These are phyloP conservation scores for Melanostigma gelatinosum DNA, from an alignment of 2,113 vertebrate genomes.

Conservation along the genomic window DNA sequence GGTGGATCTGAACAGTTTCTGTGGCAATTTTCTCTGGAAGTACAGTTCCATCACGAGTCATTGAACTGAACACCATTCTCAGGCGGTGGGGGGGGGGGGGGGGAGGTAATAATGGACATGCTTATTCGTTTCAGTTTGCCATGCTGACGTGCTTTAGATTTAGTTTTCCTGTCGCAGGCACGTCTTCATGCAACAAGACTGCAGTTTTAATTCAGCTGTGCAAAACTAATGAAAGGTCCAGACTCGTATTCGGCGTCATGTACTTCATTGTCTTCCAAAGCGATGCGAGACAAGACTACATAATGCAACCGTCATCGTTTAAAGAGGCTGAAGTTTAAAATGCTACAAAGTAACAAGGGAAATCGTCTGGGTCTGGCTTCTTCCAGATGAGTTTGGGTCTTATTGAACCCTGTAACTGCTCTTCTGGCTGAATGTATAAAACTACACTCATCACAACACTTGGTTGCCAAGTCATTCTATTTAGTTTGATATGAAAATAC, in stretches of 20 bases:
- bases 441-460: conserved; percentile 16
- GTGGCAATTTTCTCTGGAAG: conserved; percentile 38
- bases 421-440: conserved; percentile 66
- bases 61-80: conserved; percentile 41
- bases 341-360: not conserved
- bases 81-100: conserved; percentile 22
- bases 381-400: too few relatives aligned
- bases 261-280: conserved; percentile 11
- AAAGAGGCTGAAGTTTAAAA: conserved; percentile 3
- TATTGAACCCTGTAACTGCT: not conserved
- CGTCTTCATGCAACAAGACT: conserved; percentile 16
- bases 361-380: not conserved
- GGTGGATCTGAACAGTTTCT: conserved; percentile 35
- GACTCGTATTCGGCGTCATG: conserved; percentile 5
- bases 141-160: conserved; percentile 27
- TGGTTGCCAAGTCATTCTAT: conserved; percentile 6
- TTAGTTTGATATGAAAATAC: conserved; percentile 14
- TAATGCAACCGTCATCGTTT: not conserved
- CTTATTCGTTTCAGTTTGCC: conserved; percentile 8
- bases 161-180: conserved; percentile 18
- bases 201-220: conserved; percentile 9
- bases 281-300: conserved; percentile 7
- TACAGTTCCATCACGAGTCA: conserved; percentile 26
- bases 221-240: not conserved
- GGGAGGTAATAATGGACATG: conserved; percentile 22